Base-by-base conservation (phyloP, 2,888 invertebrate genomes). In the Marasmarcha lunaedactyla region DNA sequence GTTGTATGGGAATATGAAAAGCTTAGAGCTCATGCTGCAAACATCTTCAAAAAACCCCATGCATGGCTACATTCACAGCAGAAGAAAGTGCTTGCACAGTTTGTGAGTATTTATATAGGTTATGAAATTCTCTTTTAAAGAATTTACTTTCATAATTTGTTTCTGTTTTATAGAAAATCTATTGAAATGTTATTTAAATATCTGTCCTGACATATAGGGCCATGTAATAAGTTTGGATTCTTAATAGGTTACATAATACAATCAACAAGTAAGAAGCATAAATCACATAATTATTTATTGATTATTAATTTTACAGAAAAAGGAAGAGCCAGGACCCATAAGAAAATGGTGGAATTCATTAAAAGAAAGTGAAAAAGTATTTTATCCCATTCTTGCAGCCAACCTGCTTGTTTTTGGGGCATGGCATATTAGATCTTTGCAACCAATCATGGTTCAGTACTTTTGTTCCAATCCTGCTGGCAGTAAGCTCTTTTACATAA, bases 1-100 rank as follows among this genome's bases (percentile, higher is more conserved):
- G 87, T 92, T 12, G 89, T 97, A 48, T 93, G 93, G 92, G 93
- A 96, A 69, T 96, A 97, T 83, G 97, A 97, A 73, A 67, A 58
- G 41, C 46, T 83, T 56, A 70, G 87, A 40, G 51, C 76, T n/a
- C 87, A 88, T 65, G 86, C 87, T n/a, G 56, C 72, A 35, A 65
- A 61, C 15, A 71, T 86, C 60, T 61, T 88, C 35, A 81, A 71
- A 54, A 78, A 70, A 57, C 85, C 87, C 12, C 60, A 81, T 25
- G 65, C 66, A 40, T 87, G 87, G 71, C 64, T 88, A 44, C 87
- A 83, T 57, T 52, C 62, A 39, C 71, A 76, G 38, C 78, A 78
- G 42, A 74, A 66, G 44, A 77, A 64, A 56, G 41, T 63, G 36
- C 46, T 58, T 42, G 48, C 64, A 46, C 64, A 65, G 38, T 54